phyloP scores from a whole-genome alignment of 1,140 invertebrate genomes.

The Tyrophagus putrescentiae region DNA sequence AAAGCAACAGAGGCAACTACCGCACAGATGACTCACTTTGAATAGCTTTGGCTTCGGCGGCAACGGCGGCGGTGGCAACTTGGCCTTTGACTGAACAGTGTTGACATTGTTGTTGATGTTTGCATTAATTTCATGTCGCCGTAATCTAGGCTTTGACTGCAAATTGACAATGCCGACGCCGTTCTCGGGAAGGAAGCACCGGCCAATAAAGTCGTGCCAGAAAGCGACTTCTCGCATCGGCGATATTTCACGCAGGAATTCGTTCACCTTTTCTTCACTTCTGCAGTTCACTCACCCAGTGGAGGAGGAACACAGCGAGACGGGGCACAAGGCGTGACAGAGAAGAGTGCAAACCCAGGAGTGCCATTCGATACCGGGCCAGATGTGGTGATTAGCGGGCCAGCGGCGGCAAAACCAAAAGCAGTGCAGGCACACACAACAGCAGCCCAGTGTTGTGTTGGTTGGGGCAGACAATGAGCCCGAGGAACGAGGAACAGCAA shows the following conservation, averaged over 20 bases:
- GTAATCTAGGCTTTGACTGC: neutral
- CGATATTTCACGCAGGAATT: constrained; percentile 8
- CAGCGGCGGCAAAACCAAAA: no score
- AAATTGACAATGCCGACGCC: neutral
- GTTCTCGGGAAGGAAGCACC: neutral
- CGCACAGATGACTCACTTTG: neutral
- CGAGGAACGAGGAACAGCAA: no score
- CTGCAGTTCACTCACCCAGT: neutral
- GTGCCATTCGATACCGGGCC: no score
- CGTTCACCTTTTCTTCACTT: constrained; percentile 5
- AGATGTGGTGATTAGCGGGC: no score
- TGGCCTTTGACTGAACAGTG: neutral
- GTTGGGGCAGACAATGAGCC: no score
- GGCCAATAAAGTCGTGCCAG: constrained; percentile 13
- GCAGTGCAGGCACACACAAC: no score
- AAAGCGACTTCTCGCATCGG: constrained; percentile 3
- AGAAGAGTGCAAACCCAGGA: no score
- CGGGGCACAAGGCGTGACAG: no score
- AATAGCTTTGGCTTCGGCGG: constrained; percentile 5
- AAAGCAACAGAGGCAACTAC: neutral
- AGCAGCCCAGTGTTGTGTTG: no score
- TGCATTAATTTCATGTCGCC: neutral
- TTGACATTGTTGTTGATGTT: constrained; percentile 10
- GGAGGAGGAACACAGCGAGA: no score
- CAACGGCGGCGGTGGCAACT: neutral